Evolutionary conservation across 2,888 invertebrate species (phyloP), one percentile per base, ranked within the genome.

Genomic region (Brassicogethes aeneus): DNA sequence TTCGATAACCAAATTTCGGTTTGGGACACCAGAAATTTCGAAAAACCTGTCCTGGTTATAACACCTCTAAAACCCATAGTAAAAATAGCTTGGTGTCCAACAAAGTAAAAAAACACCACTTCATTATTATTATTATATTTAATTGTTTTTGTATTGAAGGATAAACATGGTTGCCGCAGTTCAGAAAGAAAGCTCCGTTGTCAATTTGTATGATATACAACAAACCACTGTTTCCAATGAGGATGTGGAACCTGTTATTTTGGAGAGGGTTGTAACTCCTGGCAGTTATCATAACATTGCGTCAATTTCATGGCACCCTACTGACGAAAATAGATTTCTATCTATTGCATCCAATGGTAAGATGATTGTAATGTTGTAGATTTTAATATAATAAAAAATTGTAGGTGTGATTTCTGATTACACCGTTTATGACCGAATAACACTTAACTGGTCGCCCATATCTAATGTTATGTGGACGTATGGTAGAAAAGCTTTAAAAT

Each of bases 1-100:
- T 75, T 81, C 34, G 92, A 92, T 59, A 82, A 80, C 59, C 80
- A 82, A 55, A 80, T 90, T 42, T 80, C 79, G 47, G 76, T 94
- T 42, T 95, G 94, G 94, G 95, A 95, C 67, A 77, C 83, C 36
- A 72, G 94, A 41, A 82, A 82, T 57, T 84, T 93, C 60, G 87
- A 90, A 52, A 84, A 88, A 57, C 91, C 94, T 1, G 75, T 87
- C 47, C 70, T 87, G 16, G 79, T 82, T 8, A 70, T 90, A 44
- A 77, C 79, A 36, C 83, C 82, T 56, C 66, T 70, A 17, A 82
- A 82, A 59, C 77, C 80, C 41, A 74, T 91, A 40, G 73, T 78
- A 10, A 85, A 83, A 68, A 75, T 93, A 37, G 75, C 79, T 44
- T 94, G 94, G 94, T 90, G 92, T 61, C 91, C 92, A 2, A 91